Percentiles rank a stretch among this genome's conserved stretches.
Conservation (phyloP, 2,113 vertebrate genomes). For the Terrapene triunguis region DNA sequence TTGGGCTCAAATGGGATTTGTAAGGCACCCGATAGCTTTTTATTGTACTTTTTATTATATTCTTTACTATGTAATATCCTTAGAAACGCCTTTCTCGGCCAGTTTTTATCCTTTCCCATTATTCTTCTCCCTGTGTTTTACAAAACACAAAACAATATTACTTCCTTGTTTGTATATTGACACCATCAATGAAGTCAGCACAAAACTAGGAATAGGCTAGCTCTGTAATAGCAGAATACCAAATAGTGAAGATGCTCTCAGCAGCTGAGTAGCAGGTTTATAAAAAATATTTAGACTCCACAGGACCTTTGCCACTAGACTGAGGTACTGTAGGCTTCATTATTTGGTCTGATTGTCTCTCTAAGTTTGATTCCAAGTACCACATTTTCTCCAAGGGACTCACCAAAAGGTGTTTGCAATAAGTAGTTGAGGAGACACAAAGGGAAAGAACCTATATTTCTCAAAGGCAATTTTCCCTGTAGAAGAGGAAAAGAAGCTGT, state of each 20-base stretch:
- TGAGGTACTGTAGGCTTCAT: background rate
- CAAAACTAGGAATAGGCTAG: background rate
- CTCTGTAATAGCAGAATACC: rapidly evolving
- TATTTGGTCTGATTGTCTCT: background rate
- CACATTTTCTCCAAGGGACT: background rate
- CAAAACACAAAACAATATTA: background rate
- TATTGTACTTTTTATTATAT: background rate
- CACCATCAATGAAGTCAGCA: background rate
- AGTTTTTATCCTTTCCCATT: background rate
- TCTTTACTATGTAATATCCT: background rate
- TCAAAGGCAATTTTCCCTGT: background rate
- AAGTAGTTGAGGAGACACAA: background rate
- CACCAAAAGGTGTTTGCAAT: background rate
- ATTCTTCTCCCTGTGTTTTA: background rate
- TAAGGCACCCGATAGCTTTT: background rate
- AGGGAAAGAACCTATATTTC: background rate
- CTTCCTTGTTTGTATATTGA: background rate
- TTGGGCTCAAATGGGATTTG: background rate
- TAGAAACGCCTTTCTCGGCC: background rate
- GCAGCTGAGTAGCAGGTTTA: rapidly evolving
- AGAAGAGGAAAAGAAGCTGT: background rate
- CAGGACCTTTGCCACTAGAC: rapidly evolving
- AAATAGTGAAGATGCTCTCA: rapidly evolving
- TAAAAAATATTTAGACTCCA: background rate
- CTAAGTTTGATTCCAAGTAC: background rate